These are phyloP conservation scores for Neosilurus hyrtlii DNA, from an alignment of 2,797 vertebrate species.

Conservation along the genomic window DNA sequence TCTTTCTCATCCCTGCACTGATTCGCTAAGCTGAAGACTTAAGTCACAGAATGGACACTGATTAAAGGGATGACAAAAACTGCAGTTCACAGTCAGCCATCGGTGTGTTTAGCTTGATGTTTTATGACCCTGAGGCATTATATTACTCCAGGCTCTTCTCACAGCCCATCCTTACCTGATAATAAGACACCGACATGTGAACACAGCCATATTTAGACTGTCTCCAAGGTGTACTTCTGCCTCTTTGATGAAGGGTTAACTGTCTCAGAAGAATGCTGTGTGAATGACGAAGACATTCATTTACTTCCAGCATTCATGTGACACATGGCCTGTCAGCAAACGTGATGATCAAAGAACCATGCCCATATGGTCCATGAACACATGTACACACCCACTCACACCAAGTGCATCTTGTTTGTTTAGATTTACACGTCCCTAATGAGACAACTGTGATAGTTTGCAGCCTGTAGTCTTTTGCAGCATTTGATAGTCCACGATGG, in stretches of 20 bases:
- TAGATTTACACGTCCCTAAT: constrained; percentile 42
- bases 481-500: constrained; percentile 17
- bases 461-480: constrained; percentile 38
- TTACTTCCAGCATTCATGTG: constrained; percentile 36
- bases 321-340: constrained; percentile 36
- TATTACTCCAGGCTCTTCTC: constrained; percentile 12
- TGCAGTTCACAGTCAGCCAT: neutral
- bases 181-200: constrained; percentile 38
- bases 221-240: constrained; percentile 25
- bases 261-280: constrained; percentile 12
- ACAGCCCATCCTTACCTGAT: constrained; percentile 23
- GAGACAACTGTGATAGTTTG: constrained; percentile 45
- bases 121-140: constrained; percentile 9
- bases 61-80: neutral
- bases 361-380: constrained; percentile 25
- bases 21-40: too few species aligned
- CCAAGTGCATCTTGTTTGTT: constrained; percentile 36
- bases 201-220: constrained; percentile 30
- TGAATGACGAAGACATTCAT: constrained; percentile 17
- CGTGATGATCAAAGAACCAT: constrained; percentile 32
- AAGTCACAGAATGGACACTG: neutral
- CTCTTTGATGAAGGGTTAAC: constrained; percentile 16
- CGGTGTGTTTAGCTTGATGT: neutral
- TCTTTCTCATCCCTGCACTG: neutral
- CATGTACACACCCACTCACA: constrained; percentile 38